phyloP scores from a whole-genome alignment of 2,113 vertebrate species.

The Cottus gobio region DNA sequence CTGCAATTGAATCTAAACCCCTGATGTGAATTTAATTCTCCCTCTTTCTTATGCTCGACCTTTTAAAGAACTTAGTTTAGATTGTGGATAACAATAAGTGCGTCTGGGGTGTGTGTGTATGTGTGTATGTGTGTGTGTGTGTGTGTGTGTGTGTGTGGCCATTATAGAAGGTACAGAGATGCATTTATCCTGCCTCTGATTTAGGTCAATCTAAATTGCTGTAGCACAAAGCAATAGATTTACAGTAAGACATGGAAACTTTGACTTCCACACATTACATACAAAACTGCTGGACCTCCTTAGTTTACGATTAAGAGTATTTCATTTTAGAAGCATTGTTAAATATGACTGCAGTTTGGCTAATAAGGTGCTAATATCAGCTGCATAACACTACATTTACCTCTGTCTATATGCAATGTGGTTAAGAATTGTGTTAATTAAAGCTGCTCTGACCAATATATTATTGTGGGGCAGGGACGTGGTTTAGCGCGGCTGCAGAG shows the following conservation, averaged over 20 bases:
- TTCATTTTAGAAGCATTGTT: no score
- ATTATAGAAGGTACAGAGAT: not conserved
- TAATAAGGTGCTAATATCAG: no score
- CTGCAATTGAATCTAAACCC: conserved; percentile 31
- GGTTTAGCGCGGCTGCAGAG: no score
- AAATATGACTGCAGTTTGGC: no score
- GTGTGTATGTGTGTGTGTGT: no score
- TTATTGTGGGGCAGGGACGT: no score
- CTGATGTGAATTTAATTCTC: conserved; percentile 23
- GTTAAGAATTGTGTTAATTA: no score
- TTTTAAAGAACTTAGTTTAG: conserved; percentile 48
- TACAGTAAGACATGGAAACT: not conserved
- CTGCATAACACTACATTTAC: no score
- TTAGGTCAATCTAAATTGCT: not conserved
- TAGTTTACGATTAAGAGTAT: not conserved
- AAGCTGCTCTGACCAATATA: no score
- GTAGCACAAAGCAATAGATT: not conserved
- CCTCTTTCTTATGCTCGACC: conserved; percentile 33
- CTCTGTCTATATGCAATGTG: no score
- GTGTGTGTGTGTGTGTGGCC: not conserved
- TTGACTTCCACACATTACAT: conserved; percentile 1
- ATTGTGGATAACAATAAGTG: conserved; percentile 60
- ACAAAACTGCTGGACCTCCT: not conserved
- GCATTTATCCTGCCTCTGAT: not conserved
- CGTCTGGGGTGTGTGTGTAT: not conserved